These are phyloP conservation scores for Alaudala cheleensis DNA, from an alignment of 2,113 vertebrate species.

Conservation along the genomic window DNA sequence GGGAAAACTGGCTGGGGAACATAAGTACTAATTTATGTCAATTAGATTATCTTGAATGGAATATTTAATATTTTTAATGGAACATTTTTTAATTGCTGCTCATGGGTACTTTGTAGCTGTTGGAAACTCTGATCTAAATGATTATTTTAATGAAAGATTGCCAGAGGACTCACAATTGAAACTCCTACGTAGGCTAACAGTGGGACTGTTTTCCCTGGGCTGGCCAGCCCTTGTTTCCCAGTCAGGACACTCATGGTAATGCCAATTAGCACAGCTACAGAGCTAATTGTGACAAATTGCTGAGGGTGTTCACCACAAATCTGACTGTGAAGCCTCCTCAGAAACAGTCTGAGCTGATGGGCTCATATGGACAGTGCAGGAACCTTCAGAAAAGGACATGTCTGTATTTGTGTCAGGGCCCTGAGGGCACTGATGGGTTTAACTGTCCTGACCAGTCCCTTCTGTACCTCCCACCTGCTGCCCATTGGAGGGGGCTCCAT, in stretches of 20 bases:
- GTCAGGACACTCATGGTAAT: background rate
- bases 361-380: fast-evolving
- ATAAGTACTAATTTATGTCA: background rate
- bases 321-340: background rate
- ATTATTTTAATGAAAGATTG: background rate
- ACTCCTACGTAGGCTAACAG: background rate
- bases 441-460: background rate
- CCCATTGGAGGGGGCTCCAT: fast-evolving
- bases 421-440: background rate
- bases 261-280: background rate
- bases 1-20: background rate
- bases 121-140: constrained; percentile 28
- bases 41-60: constrained; percentile 7
- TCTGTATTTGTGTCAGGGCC: background rate
- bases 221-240: background rate
- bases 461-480: background rate
- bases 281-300: background rate
- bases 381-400: background rate
- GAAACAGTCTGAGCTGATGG: background rate
- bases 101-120: background rate
- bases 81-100: background rate
- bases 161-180: background rate
- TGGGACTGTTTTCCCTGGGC: background rate
- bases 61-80: constrained; percentile 26
- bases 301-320: background rate